Base-by-base conservation (phyloP, 2,113 vertebrate species). In the Onychostoma macrolepis region DNA sequence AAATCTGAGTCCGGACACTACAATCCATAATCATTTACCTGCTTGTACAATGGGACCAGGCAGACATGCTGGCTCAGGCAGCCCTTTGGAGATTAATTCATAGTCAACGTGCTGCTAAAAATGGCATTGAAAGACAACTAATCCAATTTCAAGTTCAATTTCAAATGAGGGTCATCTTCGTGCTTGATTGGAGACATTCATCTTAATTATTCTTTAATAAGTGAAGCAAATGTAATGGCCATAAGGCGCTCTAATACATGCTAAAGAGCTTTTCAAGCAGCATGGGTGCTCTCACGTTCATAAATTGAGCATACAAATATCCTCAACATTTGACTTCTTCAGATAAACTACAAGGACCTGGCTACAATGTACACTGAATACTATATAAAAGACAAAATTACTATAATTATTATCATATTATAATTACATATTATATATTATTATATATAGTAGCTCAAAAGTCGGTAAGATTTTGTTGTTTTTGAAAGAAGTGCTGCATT, bases 21-120 rank as follows among this genome's bases (percentile, higher is more conserved):
- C 88, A 88, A 89, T 90, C 87, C 76, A 90, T 83, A 88, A 56
- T 79, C 43, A 45, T 85, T 83, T 82, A 86, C 38, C 56, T 77
- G 58, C 53, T 69, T 33, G 13, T 61, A 79, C 38, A 61, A 43
- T 38, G 41, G 26, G 63, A 58, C 53, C 33, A 3, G 48, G 24
- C 21, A 56, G 67, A 84, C 30, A 74, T 33, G 45, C 38, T 19
- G 75, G 13, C 17, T n/a, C 69, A 33, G 38, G 69, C 30, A 74
- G 65, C 67, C 26, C 24, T 80, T 72, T 12, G 63, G 33, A 74
- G 13, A 48, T 78, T 30, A 67, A 77, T 84, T 84, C 48, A 74
- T 75, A 71, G 56, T 13, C 10, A 71, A 67, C n/a, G 3, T 67
- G 81, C 38, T 72, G 48, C 13, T n/a, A 74, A 65, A 79, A 79